Base-by-base conservation (phyloP, 2,888 invertebrate species). In the Villa cingulata region DNA sequence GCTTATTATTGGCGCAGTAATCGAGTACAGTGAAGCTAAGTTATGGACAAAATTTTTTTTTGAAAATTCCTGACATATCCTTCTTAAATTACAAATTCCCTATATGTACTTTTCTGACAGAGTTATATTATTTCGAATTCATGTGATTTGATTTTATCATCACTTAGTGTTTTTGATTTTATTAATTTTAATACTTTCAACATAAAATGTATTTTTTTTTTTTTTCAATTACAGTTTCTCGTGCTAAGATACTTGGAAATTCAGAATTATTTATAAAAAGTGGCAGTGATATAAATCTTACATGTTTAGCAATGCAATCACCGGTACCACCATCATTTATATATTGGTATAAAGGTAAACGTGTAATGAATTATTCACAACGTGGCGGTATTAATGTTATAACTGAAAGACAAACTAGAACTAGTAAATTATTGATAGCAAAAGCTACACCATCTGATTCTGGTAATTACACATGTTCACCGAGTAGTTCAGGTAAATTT, bases 211-310 rank as follows among this genome's bases (percentile, higher is more conserved):
- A 7, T 7, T 14, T 18, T 15, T n/a, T 44, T 49, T 42, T 41
- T 39, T 46, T 44, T 45, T 39, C 41, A 37, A 57, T 72, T 72
- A 41, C 78, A 90, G 90, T 90, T 66, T 88, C 89, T 61, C 85
- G 86, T 68, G 90, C 90, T 58, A 86, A 86, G 75, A 90, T 90
- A 65, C 75, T 85, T 66, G 87, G 88, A 45, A 88, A 86, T 63
- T 77, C 85, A 40, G 89, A 90, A 72, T 74, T 88, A 66, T 87
- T 86, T 75, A 86, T 90, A 71, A 83, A 86, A 69, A 87, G 86
- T 64, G 90, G 90, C 59, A 89, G 87, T 64, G 89, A 90, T 76
- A 88, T 91, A 73, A 90, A 90, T 76, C 78, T 91, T 70, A 90
- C 89, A 63, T 90, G 90, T 73, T 78, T 86, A 66, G 86, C 86